Evolutionary conservation across 2,113 vertebrate genomes (phyloP).

Genomic region (Etheostoma spectabile): DNA sequence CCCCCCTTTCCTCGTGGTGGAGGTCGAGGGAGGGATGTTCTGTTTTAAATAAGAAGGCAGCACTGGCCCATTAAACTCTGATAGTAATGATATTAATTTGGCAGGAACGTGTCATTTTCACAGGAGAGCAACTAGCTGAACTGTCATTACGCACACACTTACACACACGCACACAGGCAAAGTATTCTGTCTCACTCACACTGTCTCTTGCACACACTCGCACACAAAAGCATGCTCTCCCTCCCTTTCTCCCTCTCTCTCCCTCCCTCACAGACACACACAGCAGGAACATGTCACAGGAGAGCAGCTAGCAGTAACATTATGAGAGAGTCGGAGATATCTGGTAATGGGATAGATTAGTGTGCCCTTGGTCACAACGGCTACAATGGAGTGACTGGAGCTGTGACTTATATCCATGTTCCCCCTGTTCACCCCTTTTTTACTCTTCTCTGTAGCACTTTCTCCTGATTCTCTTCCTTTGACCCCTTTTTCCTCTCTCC

Average conservation of each 20-base stretch:
- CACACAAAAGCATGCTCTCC: slow-evolving; percentile 17
- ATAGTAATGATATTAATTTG: slow-evolving; percentile 99
- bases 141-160: slow-evolving; percentile 68
- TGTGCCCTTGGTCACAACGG: slow-evolving; percentile 97
- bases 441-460: slow-evolving; percentile 29
- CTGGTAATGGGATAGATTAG: slow-evolving; percentile 99
- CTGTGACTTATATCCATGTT: slow-evolving; percentile 86
- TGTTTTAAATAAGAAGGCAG: slow-evolving; percentile 89
- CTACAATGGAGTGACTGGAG: slow-evolving; percentile 89
- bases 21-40: slow-evolving; percentile 82
- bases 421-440: slow-evolving; percentile 28
- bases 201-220: slow-evolving; percentile 18
- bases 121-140: slow-evolving; percentile 98
- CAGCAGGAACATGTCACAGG: slow-evolving; percentile 85
- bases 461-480: slow-evolving; percentile 25
- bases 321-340: slow-evolving; percentile 97
- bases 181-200: slow-evolving; percentile 48
- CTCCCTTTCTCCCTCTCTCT: background rate
- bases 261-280: slow-evolving; percentile 30
- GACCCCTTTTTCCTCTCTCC: slow-evolving; percentile 65
- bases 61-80: slow-evolving; percentile 92
- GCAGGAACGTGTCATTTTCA: slow-evolving; percentile 98
- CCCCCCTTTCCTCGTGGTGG: slow-evolving; percentile 51
- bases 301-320: slow-evolving; percentile 97
- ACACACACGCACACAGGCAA: slow-evolving; percentile 28